Percentiles rank a stretch among this genome's conserved stretches.
These are phyloP conservation scores for Poeciliopsis occidentalis DNA, from an alignment of 2,113 vertebrate genomes.

Conservation along the genomic window DNA sequence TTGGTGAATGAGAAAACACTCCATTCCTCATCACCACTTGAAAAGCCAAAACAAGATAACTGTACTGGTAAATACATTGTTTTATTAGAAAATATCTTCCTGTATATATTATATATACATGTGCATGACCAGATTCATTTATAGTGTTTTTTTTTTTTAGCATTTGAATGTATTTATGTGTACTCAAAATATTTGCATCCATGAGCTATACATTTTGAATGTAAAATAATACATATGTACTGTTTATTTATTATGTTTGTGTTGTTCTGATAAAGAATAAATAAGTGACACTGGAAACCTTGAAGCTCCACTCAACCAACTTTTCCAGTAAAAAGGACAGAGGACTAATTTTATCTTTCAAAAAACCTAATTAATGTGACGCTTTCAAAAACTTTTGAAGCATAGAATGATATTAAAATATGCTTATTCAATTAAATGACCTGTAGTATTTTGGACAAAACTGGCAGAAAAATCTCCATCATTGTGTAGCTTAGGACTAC, in stretches of 20 bases:
- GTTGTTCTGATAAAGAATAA: conserved; percentile 5
- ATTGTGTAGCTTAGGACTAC: not conserved
- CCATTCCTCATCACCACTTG: not conserved
- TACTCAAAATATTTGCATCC: conserved; percentile 22
- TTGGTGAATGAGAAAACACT: not conserved
- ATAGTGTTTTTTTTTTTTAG: conserved; percentile 43
- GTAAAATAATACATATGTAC: conserved; percentile 5
- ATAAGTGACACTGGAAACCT: not conserved
- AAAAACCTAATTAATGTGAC: not conserved
- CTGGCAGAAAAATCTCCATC: not conserved
- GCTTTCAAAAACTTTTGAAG: not conserved
- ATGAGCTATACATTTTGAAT: conserved; percentile 5
- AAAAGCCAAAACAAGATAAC: conserved; percentile 37
- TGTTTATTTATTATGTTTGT: not conserved
- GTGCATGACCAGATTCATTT: conserved; percentile 20
- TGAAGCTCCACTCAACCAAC: not conserved
- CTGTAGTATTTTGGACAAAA: no score
- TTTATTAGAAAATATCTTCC: conserved; percentile 35
- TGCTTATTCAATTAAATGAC: not conserved
- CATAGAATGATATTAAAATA: not conserved
- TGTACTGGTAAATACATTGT: conserved; percentile 16
- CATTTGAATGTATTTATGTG: conserved; percentile 17
- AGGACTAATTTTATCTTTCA: no score
- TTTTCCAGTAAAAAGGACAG: no score
- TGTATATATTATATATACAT: conserved; percentile 36